phyloP scores from a whole-genome alignment of 2,797 vertebrate genomes.

The Neosilurus mollespiculum region DNA sequence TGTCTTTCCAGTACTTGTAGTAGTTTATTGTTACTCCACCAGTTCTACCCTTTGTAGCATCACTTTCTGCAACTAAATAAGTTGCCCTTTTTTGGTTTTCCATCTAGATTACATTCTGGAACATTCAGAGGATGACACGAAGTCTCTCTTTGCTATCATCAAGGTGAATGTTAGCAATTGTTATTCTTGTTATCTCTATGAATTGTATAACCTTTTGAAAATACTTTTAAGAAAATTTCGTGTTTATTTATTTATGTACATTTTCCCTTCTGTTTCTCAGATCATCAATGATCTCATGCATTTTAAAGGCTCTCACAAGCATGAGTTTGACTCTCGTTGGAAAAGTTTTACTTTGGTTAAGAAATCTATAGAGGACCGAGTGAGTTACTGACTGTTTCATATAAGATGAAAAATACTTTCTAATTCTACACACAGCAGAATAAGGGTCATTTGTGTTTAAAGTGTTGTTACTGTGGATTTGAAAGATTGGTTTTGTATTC shows the following conservation, averaged over 20 bases:
- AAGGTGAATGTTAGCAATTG: slow-evolving; percentile 75
- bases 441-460: not conserved
- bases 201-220: not conserved
- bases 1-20: not conserved
- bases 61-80: not conserved
- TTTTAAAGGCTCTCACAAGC: slow-evolving; percentile 93
- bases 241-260: not conserved
- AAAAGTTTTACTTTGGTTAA: slow-evolving; percentile 97
- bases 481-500: not conserved
- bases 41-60: slow-evolving; percentile 24
- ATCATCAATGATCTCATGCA: slow-evolving; percentile 93
- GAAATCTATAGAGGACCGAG: slow-evolving; percentile 98
- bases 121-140: slow-evolving; percentile 94
- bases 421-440: not conserved
- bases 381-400: slow-evolving; percentile 65
- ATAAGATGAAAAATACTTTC: not conserved
- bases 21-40: not conserved
- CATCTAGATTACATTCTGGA: slow-evolving; percentile 88
- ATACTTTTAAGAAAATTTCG: not conserved
- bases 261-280: slow-evolving; percentile 64
- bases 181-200: not conserved
- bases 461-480: not conserved
- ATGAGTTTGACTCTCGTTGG: slow-evolving; percentile 96
- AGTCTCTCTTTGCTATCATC: slow-evolving; percentile 95
- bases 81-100: slow-evolving; percentile 13